Evolutionary conservation across 2,797 vertebrate genomes (phyloP).

Genomic region (Microctenopoma steveboyesi): DNA sequence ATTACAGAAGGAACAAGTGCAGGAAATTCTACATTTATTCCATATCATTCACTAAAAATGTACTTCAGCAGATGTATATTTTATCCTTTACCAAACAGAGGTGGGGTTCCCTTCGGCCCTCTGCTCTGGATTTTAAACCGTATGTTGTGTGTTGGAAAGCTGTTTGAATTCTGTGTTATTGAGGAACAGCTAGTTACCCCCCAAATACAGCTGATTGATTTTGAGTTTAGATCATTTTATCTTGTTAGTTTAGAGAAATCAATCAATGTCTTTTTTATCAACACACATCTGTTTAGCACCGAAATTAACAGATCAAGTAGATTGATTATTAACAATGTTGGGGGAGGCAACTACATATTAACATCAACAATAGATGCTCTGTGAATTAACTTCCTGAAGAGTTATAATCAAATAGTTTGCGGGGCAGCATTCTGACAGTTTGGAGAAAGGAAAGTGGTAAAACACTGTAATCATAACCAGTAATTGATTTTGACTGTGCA

Average conservation of each 20-base stretch:
- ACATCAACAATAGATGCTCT: constrained; percentile 10
- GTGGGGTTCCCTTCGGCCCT: accelerated
- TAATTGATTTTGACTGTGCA: too few species aligned
- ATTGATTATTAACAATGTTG: constrained; percentile 4
- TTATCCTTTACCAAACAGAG: constrained; percentile 1
- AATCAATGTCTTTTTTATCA: constrained; percentile 27
- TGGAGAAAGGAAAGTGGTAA: neutral
- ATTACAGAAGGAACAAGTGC: constrained; percentile 49
- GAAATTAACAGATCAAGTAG: constrained; percentile 9
- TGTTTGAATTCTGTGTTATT: constrained; percentile 1
- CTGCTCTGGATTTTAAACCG: neutral
- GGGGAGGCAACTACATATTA: neutral
- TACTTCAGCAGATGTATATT: constrained; percentile 13
- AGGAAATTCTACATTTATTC: constrained; percentile 63
- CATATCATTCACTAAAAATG: constrained; percentile 41
- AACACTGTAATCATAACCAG: neutral
- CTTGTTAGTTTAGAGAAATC: constrained; percentile 31
- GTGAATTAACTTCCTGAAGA: constrained; percentile 3
- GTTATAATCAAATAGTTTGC: neutral
- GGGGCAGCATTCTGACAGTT: constrained; percentile 4
- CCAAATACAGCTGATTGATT: constrained; percentile 35
- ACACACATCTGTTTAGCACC: constrained; percentile 17
- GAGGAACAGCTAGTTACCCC: constrained; percentile 19
- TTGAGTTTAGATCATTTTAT: constrained; percentile 35
- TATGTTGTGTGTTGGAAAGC: neutral